Conservation (phyloP, 2,113 vertebrate genomes). For the Eretmochelys imbricata region DNA sequence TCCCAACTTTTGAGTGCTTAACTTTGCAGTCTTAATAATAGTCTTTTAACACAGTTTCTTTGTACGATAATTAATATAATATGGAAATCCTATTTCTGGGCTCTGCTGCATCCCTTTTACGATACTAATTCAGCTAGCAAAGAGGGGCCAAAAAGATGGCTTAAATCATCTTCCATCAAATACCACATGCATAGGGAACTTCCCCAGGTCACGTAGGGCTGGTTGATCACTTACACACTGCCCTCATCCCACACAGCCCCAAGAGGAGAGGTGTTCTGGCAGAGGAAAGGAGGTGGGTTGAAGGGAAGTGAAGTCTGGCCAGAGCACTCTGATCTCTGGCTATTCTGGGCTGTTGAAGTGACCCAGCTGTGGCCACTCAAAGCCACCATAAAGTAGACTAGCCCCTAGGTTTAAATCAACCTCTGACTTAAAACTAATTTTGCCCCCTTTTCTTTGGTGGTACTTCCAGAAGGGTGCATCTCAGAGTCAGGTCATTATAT, state of each 20-base stretch:
- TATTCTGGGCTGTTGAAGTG: background rate
- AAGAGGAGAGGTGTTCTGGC: background rate
- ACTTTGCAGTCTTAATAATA: background rate
- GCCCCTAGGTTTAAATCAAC: background rate
- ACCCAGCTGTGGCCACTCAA: background rate
- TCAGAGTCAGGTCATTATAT: background rate
- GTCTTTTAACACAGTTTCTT: background rate
- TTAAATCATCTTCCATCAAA: background rate
- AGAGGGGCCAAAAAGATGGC: background rate
- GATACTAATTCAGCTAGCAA: background rate
- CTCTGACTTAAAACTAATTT: background rate
- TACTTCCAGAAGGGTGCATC: background rate
- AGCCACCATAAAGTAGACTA: background rate
- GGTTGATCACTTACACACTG: background rate
- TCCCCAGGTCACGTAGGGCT: background rate
- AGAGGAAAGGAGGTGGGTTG: background rate
- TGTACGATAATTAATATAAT: background rate
- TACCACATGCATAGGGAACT: background rate
- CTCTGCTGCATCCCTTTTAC: background rate
- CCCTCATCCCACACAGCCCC: background rate
- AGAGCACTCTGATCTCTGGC: background rate
- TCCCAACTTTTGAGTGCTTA: background rate
- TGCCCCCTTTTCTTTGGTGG: background rate
- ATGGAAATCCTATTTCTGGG: background rate
- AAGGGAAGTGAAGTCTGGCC: background rate